A percentile compares a stretch with the other conserved stretches of the same genome.
Conservation (phyloP, 1,140 invertebrate genomes). For the Acromyrmex heyeri region DNA sequence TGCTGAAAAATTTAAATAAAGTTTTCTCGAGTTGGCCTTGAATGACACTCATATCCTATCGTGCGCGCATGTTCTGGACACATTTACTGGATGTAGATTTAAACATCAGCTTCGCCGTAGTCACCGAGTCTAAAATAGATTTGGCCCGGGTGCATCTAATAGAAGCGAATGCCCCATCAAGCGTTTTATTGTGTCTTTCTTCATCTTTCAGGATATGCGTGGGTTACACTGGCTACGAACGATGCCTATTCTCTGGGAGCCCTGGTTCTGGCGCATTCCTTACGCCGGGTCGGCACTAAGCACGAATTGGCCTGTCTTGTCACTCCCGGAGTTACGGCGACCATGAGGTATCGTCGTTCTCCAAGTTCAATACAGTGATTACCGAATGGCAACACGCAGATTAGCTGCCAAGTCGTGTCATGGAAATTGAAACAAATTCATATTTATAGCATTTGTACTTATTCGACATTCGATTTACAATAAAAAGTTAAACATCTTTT, state of each 20-base stretch:
- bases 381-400: background rate
- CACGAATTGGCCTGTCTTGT: constrained; percentile 94
- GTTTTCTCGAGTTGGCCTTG: background rate
- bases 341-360: constrained; percentile 91
- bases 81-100: constrained; percentile 13
- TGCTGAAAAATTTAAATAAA: no score
- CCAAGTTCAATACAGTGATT: background rate
- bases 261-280: constrained; percentile 95
- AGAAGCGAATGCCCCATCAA: constrained; percentile 20
- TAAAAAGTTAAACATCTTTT: background rate
- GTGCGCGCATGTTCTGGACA: constrained; percentile 13
- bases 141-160: background rate
- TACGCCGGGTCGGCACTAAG: constrained; percentile 91
- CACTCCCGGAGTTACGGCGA: constrained; percentile 93
- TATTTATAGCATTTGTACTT: background rate
- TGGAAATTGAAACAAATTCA: background rate
- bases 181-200: constrained; percentile 59
- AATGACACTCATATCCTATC: background rate
- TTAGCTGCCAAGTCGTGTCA: background rate
- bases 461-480: background rate
- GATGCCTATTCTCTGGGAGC: constrained; percentile 97
- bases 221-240: constrained; percentile 98
- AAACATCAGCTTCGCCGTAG: background rate
- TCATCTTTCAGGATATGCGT: constrained; percentile 90
- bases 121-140: constrained; percentile 36